These are phyloP conservation scores for Meloidogyne floridensis DNA, from an alignment of 1,140 invertebrate genomes.

Conservation along the genomic window DNA sequence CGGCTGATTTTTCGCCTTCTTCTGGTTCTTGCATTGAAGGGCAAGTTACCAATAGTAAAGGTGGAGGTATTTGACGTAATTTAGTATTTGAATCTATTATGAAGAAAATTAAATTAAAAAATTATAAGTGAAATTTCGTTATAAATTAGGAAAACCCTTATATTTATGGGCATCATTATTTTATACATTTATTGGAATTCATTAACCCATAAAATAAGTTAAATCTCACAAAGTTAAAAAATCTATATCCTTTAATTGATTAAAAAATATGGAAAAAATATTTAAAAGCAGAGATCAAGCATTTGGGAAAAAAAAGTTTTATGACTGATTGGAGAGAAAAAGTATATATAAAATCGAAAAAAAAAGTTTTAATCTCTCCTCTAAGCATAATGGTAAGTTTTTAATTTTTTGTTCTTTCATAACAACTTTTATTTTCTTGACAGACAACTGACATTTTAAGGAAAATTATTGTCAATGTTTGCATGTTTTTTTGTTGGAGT, in stretches of 20 bases:
- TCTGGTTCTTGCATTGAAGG: conserved; percentile 29
- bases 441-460: neutral
- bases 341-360: neutral
- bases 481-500: no score
- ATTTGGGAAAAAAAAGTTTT: neutral
- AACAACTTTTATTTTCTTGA: conserved; percentile 1
- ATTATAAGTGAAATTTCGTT: neutral
- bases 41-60: conserved; percentile 28
- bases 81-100: neutral
- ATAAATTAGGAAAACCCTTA: no score
- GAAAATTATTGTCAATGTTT: no score
- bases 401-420: neutral
- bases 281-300: conserved; percentile 1
- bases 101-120: neutral
- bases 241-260: neutral
- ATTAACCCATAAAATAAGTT: neutral
- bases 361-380: neutral
- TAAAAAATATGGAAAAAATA: conserved; percentile 1
- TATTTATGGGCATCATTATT: no score
- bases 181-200: no score
- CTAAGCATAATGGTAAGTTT: neutral
- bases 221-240: neutral
- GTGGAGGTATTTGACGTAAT: conserved; percentile 23
- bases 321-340: neutral
- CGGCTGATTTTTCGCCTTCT: conserved; percentile 10